Evolutionary conservation across 2,797 vertebrate genomes (phyloP).

Genomic region (Ceryle rudis): DNA sequence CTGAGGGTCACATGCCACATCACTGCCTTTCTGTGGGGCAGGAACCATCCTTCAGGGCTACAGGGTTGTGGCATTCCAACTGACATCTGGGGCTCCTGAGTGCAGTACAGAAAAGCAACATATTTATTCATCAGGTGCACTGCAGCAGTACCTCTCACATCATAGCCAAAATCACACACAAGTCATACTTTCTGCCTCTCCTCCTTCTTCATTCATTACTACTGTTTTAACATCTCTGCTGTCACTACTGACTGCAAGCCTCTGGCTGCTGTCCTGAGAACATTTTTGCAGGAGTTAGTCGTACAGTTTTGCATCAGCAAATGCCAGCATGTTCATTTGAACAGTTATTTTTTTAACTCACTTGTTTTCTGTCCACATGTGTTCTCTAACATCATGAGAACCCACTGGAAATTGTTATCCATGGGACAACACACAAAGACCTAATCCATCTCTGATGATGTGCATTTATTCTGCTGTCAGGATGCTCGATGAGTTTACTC

Average conservation of each 20-base stretch:
- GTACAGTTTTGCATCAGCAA: neutral
- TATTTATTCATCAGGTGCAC: neutral
- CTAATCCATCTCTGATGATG: neutral
- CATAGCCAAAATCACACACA: neutral
- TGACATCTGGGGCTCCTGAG: neutral
- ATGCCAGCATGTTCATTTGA: neutral
- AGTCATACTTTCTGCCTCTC: neutral
- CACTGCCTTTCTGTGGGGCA: neutral
- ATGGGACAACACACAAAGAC: neutral
- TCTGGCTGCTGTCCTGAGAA: neutral
- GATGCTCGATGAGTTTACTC: accelerated
- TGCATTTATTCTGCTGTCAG: neutral
- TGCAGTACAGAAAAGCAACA: accelerated
- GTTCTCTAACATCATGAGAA: neutral
- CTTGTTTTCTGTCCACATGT: neutral
- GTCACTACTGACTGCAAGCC: neutral
- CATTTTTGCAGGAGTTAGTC: neutral
- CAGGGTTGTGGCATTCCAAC: neutral
- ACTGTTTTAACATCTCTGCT: neutral
- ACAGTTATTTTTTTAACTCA: neutral
- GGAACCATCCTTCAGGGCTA: neutral
- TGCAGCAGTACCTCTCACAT: neutral
- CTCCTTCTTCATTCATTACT: neutral
- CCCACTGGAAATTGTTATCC: neutral
- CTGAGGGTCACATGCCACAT: neutral